A percentile compares a stretch with the other conserved stretches of the same genome.
Evolutionary conservation across 1,140 invertebrate genomes (phyloP).

Genomic region (Anadara kagoshimensis): DNA sequence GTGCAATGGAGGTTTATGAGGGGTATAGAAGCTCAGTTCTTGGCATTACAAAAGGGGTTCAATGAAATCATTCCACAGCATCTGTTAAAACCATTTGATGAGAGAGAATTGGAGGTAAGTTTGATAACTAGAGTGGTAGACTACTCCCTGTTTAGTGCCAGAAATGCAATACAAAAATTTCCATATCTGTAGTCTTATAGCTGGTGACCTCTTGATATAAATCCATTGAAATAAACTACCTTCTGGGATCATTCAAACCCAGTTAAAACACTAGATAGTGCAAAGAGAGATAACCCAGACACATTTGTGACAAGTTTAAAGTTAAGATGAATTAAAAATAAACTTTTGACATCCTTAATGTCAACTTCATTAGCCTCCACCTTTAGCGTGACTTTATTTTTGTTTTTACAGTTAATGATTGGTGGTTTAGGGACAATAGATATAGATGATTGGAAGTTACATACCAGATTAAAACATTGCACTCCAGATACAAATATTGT

Average conservation of each 20-base stretch:
- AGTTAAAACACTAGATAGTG: no score
- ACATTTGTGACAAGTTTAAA: no score
- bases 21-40: slow-evolving; percentile 97
- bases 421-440: slow-evolving; percentile 96
- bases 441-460: slow-evolving; percentile 93
- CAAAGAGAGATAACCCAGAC: no score
- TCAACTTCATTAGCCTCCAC: no score
- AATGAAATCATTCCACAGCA: slow-evolving; percentile 93
- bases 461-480: slow-evolving; percentile 90
- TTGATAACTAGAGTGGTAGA: neutral
- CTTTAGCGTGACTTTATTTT: slow-evolving; percentile 16
- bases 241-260: no score
- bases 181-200: no score
- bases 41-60: slow-evolving; percentile 94
- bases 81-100: slow-evolving; percentile 91
- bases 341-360: no score
- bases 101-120: slow-evolving; percentile 89
- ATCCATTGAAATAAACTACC: no score
- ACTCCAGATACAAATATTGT: slow-evolving; percentile 90
- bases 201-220: no score
- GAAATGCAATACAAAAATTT: no score
- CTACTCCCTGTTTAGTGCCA: no score
- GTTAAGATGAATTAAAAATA: no score
- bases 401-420: slow-evolving; percentile 83
- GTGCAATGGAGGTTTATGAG: slow-evolving; percentile 97